Evolutionary conservation across 1,140 invertebrate genomes (phyloP).

Genomic region (Diorhabda elongata): DNA sequence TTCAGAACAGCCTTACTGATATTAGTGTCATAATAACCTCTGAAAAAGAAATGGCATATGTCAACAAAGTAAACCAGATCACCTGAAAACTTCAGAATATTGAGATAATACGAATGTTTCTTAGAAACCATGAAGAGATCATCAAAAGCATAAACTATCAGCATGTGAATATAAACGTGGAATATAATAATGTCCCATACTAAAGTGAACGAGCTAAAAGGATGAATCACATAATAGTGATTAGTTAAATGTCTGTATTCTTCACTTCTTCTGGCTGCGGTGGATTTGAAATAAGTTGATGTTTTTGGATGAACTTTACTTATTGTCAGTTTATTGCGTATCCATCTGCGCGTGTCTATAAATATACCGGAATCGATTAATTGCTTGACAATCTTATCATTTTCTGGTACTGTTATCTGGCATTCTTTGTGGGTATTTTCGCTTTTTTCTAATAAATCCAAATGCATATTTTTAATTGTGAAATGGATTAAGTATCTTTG

Average conservation of each 20-base stretch:
- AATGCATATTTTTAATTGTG: no score
- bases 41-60: conserved; percentile 21
- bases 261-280: conserved; percentile 24
- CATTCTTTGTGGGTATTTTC: no score
- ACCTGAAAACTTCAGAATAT: not conserved
- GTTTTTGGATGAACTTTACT: conserved; percentile 25
- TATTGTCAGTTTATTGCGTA: conserved; percentile 22
- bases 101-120: not conserved
- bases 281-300: conserved; percentile 25
- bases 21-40: conserved; percentile 20
- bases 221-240: conserved; percentile 24
- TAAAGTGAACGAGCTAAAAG: conserved; percentile 20
- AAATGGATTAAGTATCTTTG: no score
- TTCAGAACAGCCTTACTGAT: conserved; percentile 15
- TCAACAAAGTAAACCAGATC: not conserved
- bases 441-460: no score
- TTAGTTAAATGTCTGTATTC: conserved; percentile 20
- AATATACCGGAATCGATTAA: conserved; percentile 28
- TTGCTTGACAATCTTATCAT: not conserved
- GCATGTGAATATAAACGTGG: not conserved
- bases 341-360: conserved; percentile 24
- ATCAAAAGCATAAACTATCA: not conserved
- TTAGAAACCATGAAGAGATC: not conserved
- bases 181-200: conserved; percentile 8
- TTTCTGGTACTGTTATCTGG: no score